A percentile compares a stretch with the other conserved stretches of the same genome.
Conservation (phyloP, 1,140 invertebrate species). For the Tetramorium parvispinum region DNA sequence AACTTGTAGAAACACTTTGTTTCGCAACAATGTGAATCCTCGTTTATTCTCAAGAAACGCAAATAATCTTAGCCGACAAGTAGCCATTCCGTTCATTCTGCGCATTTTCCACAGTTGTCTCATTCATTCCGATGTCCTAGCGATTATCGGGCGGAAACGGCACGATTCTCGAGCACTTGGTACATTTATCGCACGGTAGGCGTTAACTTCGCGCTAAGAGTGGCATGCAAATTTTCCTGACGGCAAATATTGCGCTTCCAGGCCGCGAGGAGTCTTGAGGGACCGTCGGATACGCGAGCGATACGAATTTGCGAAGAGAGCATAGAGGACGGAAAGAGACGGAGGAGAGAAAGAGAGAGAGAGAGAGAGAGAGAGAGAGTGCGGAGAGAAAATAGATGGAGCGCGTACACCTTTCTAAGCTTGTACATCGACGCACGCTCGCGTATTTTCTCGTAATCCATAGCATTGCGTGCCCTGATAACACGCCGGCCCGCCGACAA, state of each 20-base stretch:
- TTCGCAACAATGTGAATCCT: not conserved
- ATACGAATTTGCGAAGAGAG: conserved; percentile 11
- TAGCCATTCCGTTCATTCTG: not conserved
- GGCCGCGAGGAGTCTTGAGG: conserved; percentile 25
- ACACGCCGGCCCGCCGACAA: conserved; percentile 73
- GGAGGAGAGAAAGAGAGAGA: not conserved
- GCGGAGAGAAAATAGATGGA: conserved; percentile 46
- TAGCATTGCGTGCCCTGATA: conserved; percentile 84
- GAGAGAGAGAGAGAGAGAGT: not conserved
- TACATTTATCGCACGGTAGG: conserved; percentile 8
- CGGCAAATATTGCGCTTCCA: conserved; percentile 28
- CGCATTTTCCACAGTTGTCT: not conserved
- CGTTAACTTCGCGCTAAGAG: conserved; percentile 22
- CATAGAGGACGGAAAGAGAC: too few species aligned
- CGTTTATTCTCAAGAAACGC: not conserved
- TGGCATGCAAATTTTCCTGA: conserved; percentile 36
- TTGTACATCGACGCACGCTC: conserved; percentile 66
- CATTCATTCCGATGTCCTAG: not conserved
- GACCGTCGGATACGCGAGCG: conserved; percentile 5
- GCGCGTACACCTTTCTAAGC: conserved; percentile 48
- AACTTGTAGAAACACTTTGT: not conserved
- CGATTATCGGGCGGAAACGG: conserved; percentile 26
- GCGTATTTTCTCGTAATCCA: conserved; percentile 79
- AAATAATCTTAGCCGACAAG: not conserved
- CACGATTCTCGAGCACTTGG: not conserved